A percentile compares a stretch with the other conserved stretches of the same genome.
Conservation (phyloP, 2,888 invertebrate genomes). For the Chirona hameri region DNA sequence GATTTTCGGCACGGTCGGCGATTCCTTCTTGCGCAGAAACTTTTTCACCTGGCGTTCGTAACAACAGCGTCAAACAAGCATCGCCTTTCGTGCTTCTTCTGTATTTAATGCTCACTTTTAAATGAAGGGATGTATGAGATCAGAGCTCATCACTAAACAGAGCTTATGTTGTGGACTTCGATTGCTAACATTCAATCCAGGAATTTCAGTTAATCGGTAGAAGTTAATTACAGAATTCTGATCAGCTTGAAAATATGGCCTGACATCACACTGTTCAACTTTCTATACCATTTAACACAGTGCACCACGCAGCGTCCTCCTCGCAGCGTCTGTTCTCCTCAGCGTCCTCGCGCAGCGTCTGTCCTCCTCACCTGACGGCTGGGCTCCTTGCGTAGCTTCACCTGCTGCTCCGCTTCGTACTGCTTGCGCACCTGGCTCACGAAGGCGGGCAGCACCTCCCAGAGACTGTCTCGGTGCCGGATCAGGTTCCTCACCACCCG, state of each 20-base stretch:
- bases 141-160: no score
- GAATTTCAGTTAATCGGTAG: neutral
- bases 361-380: slow-evolving; percentile 30
- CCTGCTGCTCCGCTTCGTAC: slow-evolving; percentile 50
- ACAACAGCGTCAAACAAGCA: neutral
- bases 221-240: neutral
- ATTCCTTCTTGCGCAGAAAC: neutral
- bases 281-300: no score
- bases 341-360: no score
- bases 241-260: no score
- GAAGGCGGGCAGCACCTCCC: slow-evolving; percentile 71
- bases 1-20: slow-evolving; percentile 37
- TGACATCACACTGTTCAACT: no score
- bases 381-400: slow-evolving; percentile 45
- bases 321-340: no score
- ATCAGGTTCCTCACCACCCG: slow-evolving; percentile 79
- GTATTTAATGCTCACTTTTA: no score
- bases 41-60: neutral
- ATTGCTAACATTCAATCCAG: neutral
- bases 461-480: slow-evolving; percentile 69
- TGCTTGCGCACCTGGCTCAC: slow-evolving; percentile 59
- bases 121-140: no score
- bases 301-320: no score
- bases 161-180: no score
- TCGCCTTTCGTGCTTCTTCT: no score